Evolutionary conservation across 2,113 vertebrate genomes (phyloP).

Genomic region (Meleagris gallopavo): DNA sequence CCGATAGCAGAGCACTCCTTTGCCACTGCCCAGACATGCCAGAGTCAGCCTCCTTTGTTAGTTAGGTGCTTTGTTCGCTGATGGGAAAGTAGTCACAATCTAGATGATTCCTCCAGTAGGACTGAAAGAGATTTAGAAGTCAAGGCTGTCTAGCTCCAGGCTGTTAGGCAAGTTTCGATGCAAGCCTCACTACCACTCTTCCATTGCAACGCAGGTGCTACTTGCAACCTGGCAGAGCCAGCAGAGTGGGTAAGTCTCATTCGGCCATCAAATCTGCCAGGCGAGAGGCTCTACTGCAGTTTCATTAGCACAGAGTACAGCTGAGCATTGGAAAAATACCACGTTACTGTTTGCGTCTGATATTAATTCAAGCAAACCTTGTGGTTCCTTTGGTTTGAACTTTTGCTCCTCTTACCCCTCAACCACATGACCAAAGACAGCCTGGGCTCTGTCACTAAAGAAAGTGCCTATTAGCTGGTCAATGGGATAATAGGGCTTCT

Average conservation of each 20-base stretch:
- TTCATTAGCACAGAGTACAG: background rate
- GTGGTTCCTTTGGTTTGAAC: background rate
- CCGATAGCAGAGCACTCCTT: conserved; percentile 53
- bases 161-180: conserved; percentile 51
- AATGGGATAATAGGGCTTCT: background rate
- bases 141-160: conserved; percentile 58
- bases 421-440: background rate
- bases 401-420: background rate
- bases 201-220: background rate
- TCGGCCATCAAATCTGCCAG: background rate
- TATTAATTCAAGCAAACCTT: background rate
- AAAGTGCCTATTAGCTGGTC: background rate
- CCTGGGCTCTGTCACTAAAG: background rate
- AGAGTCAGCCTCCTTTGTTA: conserved; percentile 61
- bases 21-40: conserved; percentile 65
- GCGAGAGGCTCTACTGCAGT: background rate
- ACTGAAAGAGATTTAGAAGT: conserved; percentile 58
- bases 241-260: background rate
- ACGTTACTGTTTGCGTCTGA: background rate
- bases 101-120: conserved; percentile 55
- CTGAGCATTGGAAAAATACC: background rate
- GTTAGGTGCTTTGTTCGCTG: conserved; percentile 43
- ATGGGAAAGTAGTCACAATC: conserved; percentile 65
- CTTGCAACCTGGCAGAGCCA: background rate
- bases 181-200: background rate